These are phyloP conservation scores for Psettodes erumei DNA, from an alignment of 2,113 vertebrate species.

Conservation along the genomic window DNA sequence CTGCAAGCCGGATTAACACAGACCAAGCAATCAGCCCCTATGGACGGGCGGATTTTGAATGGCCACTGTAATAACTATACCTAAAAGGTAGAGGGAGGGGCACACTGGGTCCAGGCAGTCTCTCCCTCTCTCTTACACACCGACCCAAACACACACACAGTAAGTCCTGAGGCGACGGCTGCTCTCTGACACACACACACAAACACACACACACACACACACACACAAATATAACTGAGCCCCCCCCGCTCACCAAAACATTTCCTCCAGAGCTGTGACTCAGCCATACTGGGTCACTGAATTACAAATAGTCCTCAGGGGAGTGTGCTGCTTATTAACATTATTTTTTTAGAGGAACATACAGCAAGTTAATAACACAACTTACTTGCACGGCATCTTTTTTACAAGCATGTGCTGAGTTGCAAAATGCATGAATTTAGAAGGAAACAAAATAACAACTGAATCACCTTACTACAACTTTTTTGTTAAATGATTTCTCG, in stretches of 20 bases:
- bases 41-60: too few relatives aligned
- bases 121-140: slow-evolving; percentile 2
- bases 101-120: slow-evolving; percentile 20
- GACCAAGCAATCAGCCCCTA: too few relatives aligned
- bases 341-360: slow-evolving; percentile 14
- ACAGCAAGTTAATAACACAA: slow-evolving; percentile 15
- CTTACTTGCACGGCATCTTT: not conserved
- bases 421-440: slow-evolving; percentile 5
- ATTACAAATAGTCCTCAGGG: slow-evolving; percentile 37
- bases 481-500: not conserved
- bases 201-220: not conserved
- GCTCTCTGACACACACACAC: slow-evolving; percentile 60
- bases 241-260: slow-evolving; percentile 30
- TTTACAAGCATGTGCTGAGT: not conserved
- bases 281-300: slow-evolving; percentile 32
- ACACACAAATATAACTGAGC: slow-evolving; percentile 27
- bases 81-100: slow-evolving; percentile 40
- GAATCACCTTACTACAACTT: not conserved
- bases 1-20: too few relatives aligned
- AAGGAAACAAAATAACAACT: not conserved
- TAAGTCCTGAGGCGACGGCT: slow-evolving; percentile 57
- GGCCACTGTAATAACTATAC: too few relatives aligned
- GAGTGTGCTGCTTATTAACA: slow-evolving; percentile 38
- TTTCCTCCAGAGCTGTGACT: slow-evolving; percentile 44
- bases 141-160: slow-evolving; percentile 26